Evolutionary conservation across 2,888 invertebrate species (phyloP).

Genomic region (Hetaerina titia): DNA sequence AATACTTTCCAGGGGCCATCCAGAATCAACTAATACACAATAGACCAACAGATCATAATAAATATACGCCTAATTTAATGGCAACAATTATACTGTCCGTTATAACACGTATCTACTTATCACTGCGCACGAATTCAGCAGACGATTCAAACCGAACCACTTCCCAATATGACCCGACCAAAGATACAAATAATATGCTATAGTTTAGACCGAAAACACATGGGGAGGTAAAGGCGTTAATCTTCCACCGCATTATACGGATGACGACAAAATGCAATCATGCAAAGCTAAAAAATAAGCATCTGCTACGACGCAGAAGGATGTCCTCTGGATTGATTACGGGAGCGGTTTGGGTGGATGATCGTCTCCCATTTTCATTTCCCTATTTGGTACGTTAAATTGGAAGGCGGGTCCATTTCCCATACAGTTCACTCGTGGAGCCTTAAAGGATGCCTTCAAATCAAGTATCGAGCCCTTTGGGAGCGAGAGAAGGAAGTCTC

Average conservation of each 20-base stretch:
- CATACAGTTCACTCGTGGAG: not conserved
- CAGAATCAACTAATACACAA: too few species aligned
- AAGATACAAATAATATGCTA: too few species aligned
- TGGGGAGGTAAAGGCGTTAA: not conserved
- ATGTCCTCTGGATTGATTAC: not conserved
- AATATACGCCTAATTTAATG: too few species aligned
- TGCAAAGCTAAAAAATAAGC: too few species aligned
- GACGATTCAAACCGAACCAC: too few species aligned
- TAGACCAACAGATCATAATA: too few species aligned
- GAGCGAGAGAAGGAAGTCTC: not conserved
- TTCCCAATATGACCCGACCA: too few species aligned
- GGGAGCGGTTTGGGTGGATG: not conserved
- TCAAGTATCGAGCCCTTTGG: not conserved
- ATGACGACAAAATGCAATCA: not conserved
- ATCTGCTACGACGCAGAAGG: not conserved
- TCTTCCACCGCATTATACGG: not conserved
- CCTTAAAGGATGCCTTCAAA: not conserved
- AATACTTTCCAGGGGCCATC: too few species aligned
- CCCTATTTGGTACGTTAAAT: not conserved
- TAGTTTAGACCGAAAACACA: too few species aligned
- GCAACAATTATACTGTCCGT: too few species aligned
- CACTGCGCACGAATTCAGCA: too few species aligned
- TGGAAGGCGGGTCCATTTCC: constrained; percentile 4
- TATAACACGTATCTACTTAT: too few species aligned
- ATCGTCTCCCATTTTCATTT: not conserved